A percentile compares a stretch with the other conserved stretches of the same genome.
Conservation (phyloP, 2,113 vertebrate species). For the Marcusenius ussheri region DNA sequence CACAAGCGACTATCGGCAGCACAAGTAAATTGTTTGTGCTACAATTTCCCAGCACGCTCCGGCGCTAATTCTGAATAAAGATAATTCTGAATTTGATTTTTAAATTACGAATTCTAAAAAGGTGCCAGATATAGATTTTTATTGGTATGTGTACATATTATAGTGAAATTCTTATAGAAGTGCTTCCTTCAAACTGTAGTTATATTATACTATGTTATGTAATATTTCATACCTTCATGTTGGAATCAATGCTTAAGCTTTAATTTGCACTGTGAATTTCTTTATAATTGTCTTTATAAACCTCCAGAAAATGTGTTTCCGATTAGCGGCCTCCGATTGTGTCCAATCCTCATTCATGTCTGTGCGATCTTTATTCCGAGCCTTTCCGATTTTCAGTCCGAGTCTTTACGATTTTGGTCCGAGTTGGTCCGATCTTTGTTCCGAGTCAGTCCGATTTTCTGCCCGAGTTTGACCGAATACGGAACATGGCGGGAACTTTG, state of each 20-base stretch:
- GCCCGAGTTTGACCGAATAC: background rate
- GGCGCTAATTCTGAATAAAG: background rate
- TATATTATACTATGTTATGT: background rate
- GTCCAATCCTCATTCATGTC: background rate
- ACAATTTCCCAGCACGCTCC: background rate
- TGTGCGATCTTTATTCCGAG: background rate
- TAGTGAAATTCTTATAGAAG: background rate
- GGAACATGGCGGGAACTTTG: background rate
- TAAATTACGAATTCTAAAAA: background rate
- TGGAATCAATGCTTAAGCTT: background rate
- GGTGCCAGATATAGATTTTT: background rate
- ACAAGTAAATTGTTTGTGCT: background rate
- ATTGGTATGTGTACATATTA: background rate
- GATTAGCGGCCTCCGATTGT: background rate
- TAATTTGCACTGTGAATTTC: background rate
- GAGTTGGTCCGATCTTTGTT: background rate
- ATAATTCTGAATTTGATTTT: background rate
- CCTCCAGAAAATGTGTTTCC: background rate
- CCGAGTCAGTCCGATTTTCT: background rate
- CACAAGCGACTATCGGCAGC: background rate
- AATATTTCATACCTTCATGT: background rate
- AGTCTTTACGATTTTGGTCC: background rate
- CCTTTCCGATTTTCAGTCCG: background rate
- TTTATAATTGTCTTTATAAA: background rate
- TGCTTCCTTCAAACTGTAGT: background rate